Base-by-base conservation (phyloP, 2,113 vertebrate genomes). In the Lasiurus borealis region DNA sequence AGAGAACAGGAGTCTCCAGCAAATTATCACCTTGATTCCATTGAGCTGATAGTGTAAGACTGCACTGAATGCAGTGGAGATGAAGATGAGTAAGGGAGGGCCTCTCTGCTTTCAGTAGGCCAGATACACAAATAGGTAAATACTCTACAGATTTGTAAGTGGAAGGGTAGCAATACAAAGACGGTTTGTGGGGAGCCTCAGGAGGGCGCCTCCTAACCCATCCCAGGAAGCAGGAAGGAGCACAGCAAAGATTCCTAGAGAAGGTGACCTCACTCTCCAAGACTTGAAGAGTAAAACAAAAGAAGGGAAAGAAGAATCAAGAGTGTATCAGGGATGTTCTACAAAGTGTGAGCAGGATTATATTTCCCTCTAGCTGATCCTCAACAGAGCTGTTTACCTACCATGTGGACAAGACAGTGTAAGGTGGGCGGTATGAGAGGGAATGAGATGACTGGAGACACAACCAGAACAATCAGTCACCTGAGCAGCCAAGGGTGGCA, bases 251-350 rank as follows among this genome's bases (percentile, higher is more conserved):
- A 23, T 90, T 90, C 78, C 50, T 73, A 23, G n/a, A 69, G 52
- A 73, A 88, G 36, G 34, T 54, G 46, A 44, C 44, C 27, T 48
- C 11, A 64, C 19, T 48, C 72, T 87, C 25, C 4, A 64, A 57
- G 75, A 64, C 81, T 59, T 78, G 29, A 87, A 88, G 66, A 85
- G 31, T 31, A 75, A 93, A 34, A 25, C 34, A 31, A 68, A 86
- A 86, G 78, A 85, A 69, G 15, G 27, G 46, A 50, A 86, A 23
- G 50, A 68, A 46, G 29, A 77, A 68, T 31, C 64, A n/a, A 50
- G 36, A 34, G 50, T 59, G 8, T 15, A 11, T 5, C 8, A n/a
- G 10, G 44, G 9, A 0, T 64, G 1, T 57, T 34, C 40, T 8
- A 3, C 1, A 6, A 81, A 80, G 52, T 18, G 14, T 21, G 44